phyloP scores from a whole-genome alignment of 2,888 invertebrate genomes.

The Melieria omissa region DNA sequence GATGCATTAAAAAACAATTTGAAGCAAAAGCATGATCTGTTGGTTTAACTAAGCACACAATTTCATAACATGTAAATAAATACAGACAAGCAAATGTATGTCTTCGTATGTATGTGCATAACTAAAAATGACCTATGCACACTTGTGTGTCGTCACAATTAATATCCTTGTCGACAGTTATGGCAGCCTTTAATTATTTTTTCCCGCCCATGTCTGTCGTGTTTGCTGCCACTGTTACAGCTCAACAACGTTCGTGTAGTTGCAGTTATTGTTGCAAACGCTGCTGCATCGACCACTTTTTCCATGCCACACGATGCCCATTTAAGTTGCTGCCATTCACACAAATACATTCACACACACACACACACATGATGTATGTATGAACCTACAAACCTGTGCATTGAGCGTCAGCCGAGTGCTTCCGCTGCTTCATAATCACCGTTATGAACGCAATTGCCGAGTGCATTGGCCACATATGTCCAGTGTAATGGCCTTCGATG shows the following conservation, averaged over 20 bases:
- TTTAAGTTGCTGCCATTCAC: background rate
- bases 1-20: no score
- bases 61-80: no score
- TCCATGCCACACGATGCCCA: background rate
- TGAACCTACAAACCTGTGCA: background rate
- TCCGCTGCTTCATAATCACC: background rate
- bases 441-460: constrained; percentile 9
- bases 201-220: background rate
- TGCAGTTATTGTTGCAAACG: background rate
- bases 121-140: background rate
- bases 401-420: background rate
- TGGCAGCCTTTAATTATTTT: background rate
- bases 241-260: background rate
- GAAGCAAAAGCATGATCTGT: no score
- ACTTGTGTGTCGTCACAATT: background rate
- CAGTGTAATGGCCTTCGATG: no score
- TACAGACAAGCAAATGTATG: no score
- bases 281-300: background rate
- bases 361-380: background rate
- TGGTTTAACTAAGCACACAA: no score
- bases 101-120: background rate
- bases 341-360: background rate
- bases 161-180: background rate
- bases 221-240: background rate
- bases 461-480: no score